Conservation (phyloP, 92 coral and sea anemone genomes). For the Umimayanthus kanabou region DNA sequence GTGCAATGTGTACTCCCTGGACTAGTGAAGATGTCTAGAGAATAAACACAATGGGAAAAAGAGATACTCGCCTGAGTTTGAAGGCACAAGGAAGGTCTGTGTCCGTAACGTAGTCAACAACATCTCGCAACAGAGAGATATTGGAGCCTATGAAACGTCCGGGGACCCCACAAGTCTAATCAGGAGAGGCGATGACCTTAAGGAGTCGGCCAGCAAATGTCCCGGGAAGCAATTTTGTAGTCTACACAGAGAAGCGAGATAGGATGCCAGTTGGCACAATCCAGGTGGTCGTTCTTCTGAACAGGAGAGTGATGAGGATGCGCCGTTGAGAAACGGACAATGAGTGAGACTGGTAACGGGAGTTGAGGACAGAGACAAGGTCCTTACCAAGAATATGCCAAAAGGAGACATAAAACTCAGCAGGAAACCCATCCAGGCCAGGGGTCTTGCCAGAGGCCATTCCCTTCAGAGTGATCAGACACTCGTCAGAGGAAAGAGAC, state of each 20-base stretch:
- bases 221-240: constrained; percentile 50
- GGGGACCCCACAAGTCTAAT: constrained; percentile 59
- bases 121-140: constrained; percentile 35
- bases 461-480: too few relatives aligned
- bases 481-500: too few relatives aligned
- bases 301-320: too few relatives aligned
- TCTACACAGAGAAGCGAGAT: constrained; percentile 26
- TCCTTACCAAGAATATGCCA: too few relatives aligned
- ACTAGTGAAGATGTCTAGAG: background rate
- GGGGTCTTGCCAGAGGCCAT: too few relatives aligned
- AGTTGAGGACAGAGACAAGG: too few relatives aligned
- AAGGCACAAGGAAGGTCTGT: constrained; percentile 26
- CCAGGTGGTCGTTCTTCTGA: background rate
- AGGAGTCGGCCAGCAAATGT: constrained; percentile 51
- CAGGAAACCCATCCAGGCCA: too few relatives aligned
- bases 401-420: too few relatives aligned
- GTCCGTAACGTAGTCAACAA: background rate
- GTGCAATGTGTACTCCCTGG: background rate
- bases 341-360: too few relatives aligned
- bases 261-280: too few relatives aligned
- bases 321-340: too few relatives aligned
- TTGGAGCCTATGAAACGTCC: constrained; percentile 56
- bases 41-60: background rate
- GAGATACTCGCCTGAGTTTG: background rate
- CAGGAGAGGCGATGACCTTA: constrained; percentile 46